Evolutionary conservation across 2,888 invertebrate species (phyloP).

Genomic region (Drosophila peninsularis): DNA sequence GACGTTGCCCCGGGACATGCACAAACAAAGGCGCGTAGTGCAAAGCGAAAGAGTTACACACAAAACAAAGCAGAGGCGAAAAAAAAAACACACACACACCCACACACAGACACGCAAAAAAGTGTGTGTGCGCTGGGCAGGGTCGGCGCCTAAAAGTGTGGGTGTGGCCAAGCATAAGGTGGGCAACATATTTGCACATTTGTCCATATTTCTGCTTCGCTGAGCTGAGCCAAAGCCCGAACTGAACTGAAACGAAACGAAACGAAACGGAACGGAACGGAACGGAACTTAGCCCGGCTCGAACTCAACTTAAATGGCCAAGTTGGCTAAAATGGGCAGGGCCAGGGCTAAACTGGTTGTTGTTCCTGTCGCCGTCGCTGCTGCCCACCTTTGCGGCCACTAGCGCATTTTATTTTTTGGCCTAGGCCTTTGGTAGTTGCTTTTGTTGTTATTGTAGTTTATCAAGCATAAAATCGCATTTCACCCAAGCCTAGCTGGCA

Average conservation of each 20-base stretch:
- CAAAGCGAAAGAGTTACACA: slow-evolving; percentile 40
- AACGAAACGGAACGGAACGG: background rate
- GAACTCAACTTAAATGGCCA: slow-evolving; percentile 25
- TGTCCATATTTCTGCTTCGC: slow-evolving; percentile 75
- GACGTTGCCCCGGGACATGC: slow-evolving; percentile 46
- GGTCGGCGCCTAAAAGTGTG: slow-evolving; percentile 17
- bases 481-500: slow-evolving; percentile 45
- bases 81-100: slow-evolving; percentile 11
- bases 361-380: background rate
- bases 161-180: slow-evolving; percentile 24
- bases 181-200: slow-evolving; percentile 72
- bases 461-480: slow-evolving; percentile 78
- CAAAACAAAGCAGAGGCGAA: slow-evolving; percentile 19
- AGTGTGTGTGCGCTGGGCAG: background rate
- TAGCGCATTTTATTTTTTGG: slow-evolving; percentile 28
- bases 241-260: slow-evolving; percentile 4
- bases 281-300: slow-evolving; percentile 14
- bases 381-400: slow-evolving; percentile 52
- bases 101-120: too few species aligned
- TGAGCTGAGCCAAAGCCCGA: slow-evolving; percentile 37
- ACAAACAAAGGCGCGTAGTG: slow-evolving; percentile 64
- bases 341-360: slow-evolving; percentile 46
- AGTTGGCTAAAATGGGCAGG: slow-evolving; percentile 32
- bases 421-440: slow-evolving; percentile 49
- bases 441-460: slow-evolving; percentile 70